phyloP scores from a whole-genome alignment of 2,797 vertebrate genomes.

The Anguilla anguilla region DNA sequence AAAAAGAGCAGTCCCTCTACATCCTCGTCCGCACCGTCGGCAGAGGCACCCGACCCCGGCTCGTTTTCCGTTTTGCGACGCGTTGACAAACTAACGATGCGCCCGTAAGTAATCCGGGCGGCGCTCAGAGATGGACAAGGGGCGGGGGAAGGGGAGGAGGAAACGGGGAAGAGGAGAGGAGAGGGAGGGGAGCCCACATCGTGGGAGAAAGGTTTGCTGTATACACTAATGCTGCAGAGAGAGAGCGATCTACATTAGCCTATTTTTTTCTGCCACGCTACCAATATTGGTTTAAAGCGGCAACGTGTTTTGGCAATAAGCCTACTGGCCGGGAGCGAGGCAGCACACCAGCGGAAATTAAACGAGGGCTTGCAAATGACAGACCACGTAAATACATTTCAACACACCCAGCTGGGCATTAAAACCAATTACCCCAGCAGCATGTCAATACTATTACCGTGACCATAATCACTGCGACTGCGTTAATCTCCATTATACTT shows the following conservation, averaged over 20 bases:
- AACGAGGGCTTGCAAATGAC: not conserved
- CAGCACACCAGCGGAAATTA: not conserved
- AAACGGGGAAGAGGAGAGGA: conserved; percentile 21
- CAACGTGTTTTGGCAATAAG: not conserved
- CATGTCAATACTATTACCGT: not conserved
- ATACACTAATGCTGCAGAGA: not conserved
- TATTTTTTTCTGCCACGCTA: not conserved
- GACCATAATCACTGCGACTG: not conserved
- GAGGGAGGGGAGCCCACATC: conserved; percentile 44
- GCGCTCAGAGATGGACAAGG: conserved; percentile 35
- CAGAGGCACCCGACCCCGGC: conserved; percentile 50
- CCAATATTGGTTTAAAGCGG: not conserved
- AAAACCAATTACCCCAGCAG: not conserved
- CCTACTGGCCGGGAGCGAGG: not conserved
- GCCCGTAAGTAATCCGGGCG: conserved; percentile 63
- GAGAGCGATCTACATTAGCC: not conserved
- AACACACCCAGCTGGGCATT: not conserved
- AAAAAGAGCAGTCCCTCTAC: conserved; percentile 42
- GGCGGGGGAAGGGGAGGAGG: conserved; percentile 34
- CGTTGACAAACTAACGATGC: conserved; percentile 58
- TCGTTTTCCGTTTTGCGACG: conserved; percentile 49
- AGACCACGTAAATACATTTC: not conserved
- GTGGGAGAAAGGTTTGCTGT: conserved; percentile 43
- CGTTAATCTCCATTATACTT: not conserved
- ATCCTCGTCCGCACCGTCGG: conserved; percentile 15